Conservation (phyloP, 2,888 invertebrate genomes). For the Leucozona laternaria region DNA sequence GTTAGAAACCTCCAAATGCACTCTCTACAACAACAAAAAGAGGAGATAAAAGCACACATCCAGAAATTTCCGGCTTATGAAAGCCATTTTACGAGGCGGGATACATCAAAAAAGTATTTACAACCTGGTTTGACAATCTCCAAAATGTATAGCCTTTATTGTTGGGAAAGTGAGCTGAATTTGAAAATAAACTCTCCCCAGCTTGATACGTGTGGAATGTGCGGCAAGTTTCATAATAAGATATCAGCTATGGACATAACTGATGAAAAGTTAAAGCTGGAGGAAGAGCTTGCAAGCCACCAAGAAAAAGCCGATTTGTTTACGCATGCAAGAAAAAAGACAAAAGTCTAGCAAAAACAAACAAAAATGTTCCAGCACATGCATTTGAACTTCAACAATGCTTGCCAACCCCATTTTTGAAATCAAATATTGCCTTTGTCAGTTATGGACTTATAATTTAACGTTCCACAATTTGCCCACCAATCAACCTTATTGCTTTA, state of each 20-base stretch:
- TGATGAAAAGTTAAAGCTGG: not conserved
- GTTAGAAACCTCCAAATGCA: not conserved
- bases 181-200: conserved; percentile 22
- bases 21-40: not conserved
- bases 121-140: not conserved
- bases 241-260: conserved; percentile 1
- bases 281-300: conserved; percentile 6
- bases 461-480: conserved; percentile 11
- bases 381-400: conserved; percentile 29
- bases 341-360: conserved; percentile 8
- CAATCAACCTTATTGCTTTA: not conserved
- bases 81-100: not conserved
- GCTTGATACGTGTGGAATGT: conserved; percentile 14
- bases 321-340: not conserved
- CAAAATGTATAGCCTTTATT: not conserved
- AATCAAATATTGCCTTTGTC: conserved; percentile 25
- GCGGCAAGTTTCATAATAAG: conserved; percentile 8
- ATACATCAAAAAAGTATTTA: conserved; percentile 14
- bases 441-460: conserved; percentile 28
- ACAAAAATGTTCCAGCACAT: conserved; percentile 6
- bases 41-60: not conserved
- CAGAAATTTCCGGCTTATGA: conserved; percentile 8
- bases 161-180: not conserved
- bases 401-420: conserved; percentile 22
- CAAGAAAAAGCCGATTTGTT: conserved; percentile 3